Conservation (phyloP, 2,888 invertebrate genomes). For the Phalera bucephala region DNA sequence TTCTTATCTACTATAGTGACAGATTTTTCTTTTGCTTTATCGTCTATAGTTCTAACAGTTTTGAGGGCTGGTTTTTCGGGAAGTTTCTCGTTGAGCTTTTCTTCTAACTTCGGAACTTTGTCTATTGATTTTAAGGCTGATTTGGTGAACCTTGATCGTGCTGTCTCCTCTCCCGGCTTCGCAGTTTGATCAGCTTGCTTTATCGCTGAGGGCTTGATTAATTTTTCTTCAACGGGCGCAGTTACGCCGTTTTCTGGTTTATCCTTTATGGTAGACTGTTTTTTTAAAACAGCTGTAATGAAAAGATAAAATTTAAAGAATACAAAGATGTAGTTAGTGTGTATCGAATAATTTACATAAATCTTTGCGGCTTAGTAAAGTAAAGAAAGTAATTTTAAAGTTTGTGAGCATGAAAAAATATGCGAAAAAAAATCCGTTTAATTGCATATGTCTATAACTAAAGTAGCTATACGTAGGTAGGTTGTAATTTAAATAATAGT, state of each 20-base stretch:
- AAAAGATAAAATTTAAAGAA: slow-evolving; percentile 7
- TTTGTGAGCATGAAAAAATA: too few species aligned
- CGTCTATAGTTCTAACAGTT: slow-evolving; percentile 71
- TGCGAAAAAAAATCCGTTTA: too few species aligned
- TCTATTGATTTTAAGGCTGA: slow-evolving; percentile 44
- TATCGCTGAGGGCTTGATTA: slow-evolving; percentile 68
- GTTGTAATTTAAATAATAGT: too few species aligned
- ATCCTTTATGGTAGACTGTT: slow-evolving; percentile 72
- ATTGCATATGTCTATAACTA: too few species aligned
- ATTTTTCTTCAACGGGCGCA: slow-evolving; percentile 63
- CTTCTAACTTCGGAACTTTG: slow-evolving; percentile 29
- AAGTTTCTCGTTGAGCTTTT: slow-evolving; percentile 49
- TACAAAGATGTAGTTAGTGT: too few species aligned
- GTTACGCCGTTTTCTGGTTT: slow-evolving; percentile 66
- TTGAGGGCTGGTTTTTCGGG: slow-evolving; percentile 59
- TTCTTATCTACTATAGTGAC: slow-evolving; percentile 71
- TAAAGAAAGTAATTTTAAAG: too few species aligned
- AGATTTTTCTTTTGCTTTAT: slow-evolving; percentile 70
- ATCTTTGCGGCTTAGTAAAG: too few species aligned
- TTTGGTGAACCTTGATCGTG: slow-evolving; percentile 59
- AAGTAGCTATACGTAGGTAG: too few species aligned
- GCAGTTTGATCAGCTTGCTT: slow-evolving; percentile 60
- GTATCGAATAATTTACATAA: too few species aligned
- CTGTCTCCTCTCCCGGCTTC: slow-evolving; percentile 54
- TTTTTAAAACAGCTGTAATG: slow-evolving; percentile 69